phyloP scores from a whole-genome alignment of 2,797 vertebrate species.

The Microctenopoma steveboyesi region DNA sequence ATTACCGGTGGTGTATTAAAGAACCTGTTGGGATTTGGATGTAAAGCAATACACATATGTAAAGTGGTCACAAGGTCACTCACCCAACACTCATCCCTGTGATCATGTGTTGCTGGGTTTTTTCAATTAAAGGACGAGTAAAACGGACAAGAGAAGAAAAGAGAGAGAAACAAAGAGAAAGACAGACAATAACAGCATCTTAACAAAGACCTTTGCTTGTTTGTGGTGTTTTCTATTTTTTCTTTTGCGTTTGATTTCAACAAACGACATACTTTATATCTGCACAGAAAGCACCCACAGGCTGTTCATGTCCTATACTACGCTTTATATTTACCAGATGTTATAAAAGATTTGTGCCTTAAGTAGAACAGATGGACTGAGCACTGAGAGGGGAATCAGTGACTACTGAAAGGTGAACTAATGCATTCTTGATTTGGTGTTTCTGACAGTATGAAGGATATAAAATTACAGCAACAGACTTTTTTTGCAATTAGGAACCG shows the following conservation, averaged over 20 bases:
- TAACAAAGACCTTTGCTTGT: constrained; percentile 1
- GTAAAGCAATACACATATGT: background rate
- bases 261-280: background rate
- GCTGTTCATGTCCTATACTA: too few species aligned
- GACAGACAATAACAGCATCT: constrained; percentile 23
- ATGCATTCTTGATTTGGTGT: too few species aligned
- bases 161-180: background rate
- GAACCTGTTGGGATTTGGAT: background rate
- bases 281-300: background rate
- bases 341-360: too few species aligned
- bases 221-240: constrained; percentile 13
- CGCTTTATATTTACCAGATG: too few species aligned
- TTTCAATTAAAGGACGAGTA: constrained; percentile 36
- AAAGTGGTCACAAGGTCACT: constrained; percentile 30
- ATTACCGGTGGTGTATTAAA: background rate
- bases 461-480: too few species aligned
- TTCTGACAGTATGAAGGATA: too few species aligned
- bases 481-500: too few species aligned
- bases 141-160: constrained; percentile 6
- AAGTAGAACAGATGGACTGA: too few species aligned
- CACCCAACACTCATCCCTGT: constrained; percentile 17
- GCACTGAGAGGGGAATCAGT: too few species aligned
- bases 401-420: too few species aligned
- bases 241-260: constrained; percentile 18
- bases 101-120: constrained; percentile 16